Evolutionary conservation across 2,888 invertebrate species (phyloP).

Genomic region (Bugulina stolonifera): DNA sequence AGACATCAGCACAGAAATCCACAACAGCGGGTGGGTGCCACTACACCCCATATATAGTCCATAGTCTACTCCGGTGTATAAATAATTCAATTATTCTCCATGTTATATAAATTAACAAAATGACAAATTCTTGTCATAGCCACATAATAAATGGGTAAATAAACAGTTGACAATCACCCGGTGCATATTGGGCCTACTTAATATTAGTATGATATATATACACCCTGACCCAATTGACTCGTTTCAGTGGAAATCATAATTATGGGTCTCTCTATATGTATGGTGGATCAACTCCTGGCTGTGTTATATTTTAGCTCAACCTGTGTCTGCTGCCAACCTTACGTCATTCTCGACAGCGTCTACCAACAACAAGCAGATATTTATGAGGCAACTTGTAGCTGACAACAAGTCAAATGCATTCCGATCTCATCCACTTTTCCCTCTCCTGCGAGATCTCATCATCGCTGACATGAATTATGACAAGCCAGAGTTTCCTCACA

Average conservation of each 20-base stretch:
- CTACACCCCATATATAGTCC: no score
- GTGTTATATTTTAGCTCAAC: no score
- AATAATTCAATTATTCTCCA: neutral
- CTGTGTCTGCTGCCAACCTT: neutral
- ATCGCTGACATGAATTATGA: conserved; percentile 53
- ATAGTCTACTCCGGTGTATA: no score
- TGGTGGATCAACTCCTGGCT: no score
- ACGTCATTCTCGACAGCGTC: neutral
- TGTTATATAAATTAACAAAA: neutral
- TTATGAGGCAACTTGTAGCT: conserved; percentile 48
- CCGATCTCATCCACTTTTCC: conserved; percentile 50
- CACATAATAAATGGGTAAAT: neutral
- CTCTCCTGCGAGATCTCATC: conserved; percentile 49
- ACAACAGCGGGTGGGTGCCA: neutral
- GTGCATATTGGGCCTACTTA: no score
- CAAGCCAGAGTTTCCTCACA: conserved; percentile 48
- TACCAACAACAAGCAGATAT: conserved; percentile 37
- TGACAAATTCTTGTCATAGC: neutral
- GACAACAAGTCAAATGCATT: conserved; percentile 46
- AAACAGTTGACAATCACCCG: no score
- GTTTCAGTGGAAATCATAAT: no score
- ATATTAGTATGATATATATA: no score
- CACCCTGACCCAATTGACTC: no score
- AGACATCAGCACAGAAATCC: neutral
- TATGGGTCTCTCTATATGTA: no score